Evolutionary conservation across 2,888 invertebrate species (phyloP), one percentile per base, ranked within the genome.

Genomic region (Leptothorax acervorum): DNA sequence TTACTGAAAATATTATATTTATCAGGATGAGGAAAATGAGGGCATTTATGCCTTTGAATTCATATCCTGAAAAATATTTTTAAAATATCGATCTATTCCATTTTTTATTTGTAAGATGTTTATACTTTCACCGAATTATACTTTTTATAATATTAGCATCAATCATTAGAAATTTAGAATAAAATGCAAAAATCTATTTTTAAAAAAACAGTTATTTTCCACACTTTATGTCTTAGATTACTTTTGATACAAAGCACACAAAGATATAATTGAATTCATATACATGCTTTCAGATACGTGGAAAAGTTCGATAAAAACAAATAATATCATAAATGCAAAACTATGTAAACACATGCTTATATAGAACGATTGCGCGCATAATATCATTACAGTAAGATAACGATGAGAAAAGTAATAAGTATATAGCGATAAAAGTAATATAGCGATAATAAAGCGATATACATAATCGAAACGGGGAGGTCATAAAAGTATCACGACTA

Each of bases 381-480:
- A 57, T 45, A 9, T 55, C 45, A 6, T 51, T 31, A 45, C 3
- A 15, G 3, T 11, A 23, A 70, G 70, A 79, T 79, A 79, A 79
- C n/a, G 45, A 39, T 11, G 45, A 28, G 11, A 71, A 71, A 70
- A 79, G 39, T 70, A 35, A 23, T 23, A 23, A 23, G 23, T 23
- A 70, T 12, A 39, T 15, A 70, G 12, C 3, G 70, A 23, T 23
- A 23, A 23, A 23, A 23, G 23, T 70, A 35, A 70, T 12, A 39
- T 15, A 70, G 12, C 5, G 70, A 79, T 70, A 35, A 70, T 12
- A 39, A 9, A 70, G 12, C 5, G 70, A 79, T 66, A 57, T 6
- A 6, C 18, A 35, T 28, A 81, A 62, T 51, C 28, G 11, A 60
- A 4, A 12, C 12, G 15, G n/a, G 4, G 39, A 65, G 60, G 48